Base-by-base conservation (phyloP, 2,797 vertebrate species). In the Gymnothorax javanicus region DNA sequence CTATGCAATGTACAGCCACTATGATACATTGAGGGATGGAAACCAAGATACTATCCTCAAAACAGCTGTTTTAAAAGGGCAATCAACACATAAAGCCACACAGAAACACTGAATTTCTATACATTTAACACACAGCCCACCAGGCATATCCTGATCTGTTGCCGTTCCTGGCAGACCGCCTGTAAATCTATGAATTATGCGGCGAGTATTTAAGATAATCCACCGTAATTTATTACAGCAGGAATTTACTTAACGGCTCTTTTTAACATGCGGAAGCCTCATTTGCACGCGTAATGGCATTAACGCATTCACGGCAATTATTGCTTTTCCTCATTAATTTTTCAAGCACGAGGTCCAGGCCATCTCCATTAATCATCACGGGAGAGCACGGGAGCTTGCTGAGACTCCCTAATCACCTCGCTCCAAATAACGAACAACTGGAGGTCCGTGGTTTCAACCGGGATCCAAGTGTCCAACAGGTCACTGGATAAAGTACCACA, bases 211-310 rank as follows among this genome's bases (percentile, higher is more conserved):
- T 87, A 87, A 89, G 84, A 89, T 79, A 82, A 88, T 64, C 82
- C 12, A 67, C 54, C 7, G 43, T 88, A 89, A 90, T 91, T 90
- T 89, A 86, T 85, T 86, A 81, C 60, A 86, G 86, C 83, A 86
- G 79, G 87, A 87, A 83, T 86, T 43, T 82, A 11, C 73, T 86
- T 69, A 73, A 89, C 50, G 64, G 71, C 81, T 54, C 75, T 87
- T 88, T 71, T 85, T 81, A 88, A 83, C 60, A 86, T 52, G 54
- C 69, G 77, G 86, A 85, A 84, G 84, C 79, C 87, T 89, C 12
- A 90, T 90, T 90, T 92, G 90, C 88, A 87, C 89, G 84, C 88
- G 86, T 90, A 91, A 90, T 91, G 82, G 87, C 67, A 88, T 90
- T 89, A 89, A 85, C 79, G 79, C 87, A 89, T 91, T 90, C 89